These are phyloP conservation scores for Drosophila burlai DNA, from an alignment of 1,140 invertebrate genomes.

Conservation along the genomic window DNA sequence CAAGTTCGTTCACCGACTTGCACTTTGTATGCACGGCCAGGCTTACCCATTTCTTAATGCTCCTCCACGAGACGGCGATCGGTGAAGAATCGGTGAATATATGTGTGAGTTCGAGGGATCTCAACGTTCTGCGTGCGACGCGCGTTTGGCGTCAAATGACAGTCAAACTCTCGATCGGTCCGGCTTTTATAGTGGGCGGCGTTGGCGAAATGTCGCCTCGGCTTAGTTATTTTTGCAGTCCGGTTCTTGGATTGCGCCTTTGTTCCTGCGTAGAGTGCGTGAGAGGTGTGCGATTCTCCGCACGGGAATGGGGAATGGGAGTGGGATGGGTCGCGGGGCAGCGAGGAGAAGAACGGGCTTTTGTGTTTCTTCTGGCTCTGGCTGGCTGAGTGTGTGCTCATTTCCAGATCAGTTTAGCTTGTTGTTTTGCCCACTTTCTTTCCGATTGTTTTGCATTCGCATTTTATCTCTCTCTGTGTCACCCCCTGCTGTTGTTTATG, in stretches of 20 bases:
- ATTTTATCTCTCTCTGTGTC: constrained; percentile 39
- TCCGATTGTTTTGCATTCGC: constrained; percentile 60
- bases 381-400: constrained; percentile 51
- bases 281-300: constrained; percentile 55
- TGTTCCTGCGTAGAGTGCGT: constrained; percentile 81
- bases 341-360: constrained; percentile 22
- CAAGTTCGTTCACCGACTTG: constrained; percentile 74
- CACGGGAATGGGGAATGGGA: constrained; percentile 13
- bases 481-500: constrained; percentile 62
- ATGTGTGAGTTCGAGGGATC: constrained; percentile 6
- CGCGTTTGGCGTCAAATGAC: constrained; percentile 78
- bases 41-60: constrained; percentile 77
- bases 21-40: constrained; percentile 70
- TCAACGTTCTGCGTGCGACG: constrained; percentile 49
- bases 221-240: constrained; percentile 49
- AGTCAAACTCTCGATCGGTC: constrained; percentile 51
- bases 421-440: constrained; percentile 70
- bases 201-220: constrained; percentile 14
- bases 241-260: constrained; percentile 77
- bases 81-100: constrained; percentile 27
- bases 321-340: constrained; percentile 1
- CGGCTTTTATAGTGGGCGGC: constrained; percentile 74
- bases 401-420: constrained; percentile 66
- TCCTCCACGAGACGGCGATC: constrained; percentile 21
- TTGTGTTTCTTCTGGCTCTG: constrained; percentile 40